These are phyloP conservation scores for Calycopis cecrops DNA, from an alignment of 1,140 invertebrate genomes.

Conservation along the genomic window DNA sequence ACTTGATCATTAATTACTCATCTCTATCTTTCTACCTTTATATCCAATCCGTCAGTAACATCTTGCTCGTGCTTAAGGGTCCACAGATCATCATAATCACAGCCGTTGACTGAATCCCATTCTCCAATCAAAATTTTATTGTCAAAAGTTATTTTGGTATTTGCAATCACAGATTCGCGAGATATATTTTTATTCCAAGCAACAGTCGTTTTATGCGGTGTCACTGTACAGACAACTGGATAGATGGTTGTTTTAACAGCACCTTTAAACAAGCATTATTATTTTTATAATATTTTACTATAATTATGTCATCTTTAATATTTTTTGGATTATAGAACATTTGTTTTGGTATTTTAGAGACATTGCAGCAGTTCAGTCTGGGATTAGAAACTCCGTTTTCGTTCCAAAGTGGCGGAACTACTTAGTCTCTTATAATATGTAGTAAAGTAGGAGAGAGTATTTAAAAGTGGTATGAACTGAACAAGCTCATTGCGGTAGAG, in stretches of 20 bases:
- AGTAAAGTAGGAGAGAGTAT: too few species aligned
- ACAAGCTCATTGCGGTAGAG: not conserved
- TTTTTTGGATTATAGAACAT: too few species aligned
- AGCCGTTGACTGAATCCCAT: slow-evolving; percentile 46
- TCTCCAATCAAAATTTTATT: slow-evolving; percentile 33
- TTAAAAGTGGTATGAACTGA: not conserved
- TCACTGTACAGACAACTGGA: slow-evolving; percentile 60
- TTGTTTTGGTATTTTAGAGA: too few species aligned
- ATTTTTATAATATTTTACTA: not conserved
- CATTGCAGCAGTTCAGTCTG: too few species aligned
- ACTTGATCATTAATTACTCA: too few species aligned
- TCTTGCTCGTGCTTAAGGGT: slow-evolving; percentile 38
- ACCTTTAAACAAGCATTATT: slow-evolving; percentile 31
- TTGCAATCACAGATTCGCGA: slow-evolving; percentile 38
- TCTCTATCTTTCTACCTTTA: slow-evolving; percentile 37
- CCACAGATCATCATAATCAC: slow-evolving; percentile 55
- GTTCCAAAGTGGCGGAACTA: too few species aligned
- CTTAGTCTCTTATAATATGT: too few species aligned
- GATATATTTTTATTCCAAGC: slow-evolving; percentile 66
- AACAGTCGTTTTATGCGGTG: slow-evolving; percentile 54
- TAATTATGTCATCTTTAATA: too few species aligned
- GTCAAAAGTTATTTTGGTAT: slow-evolving; percentile 36
- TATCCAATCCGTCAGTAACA: slow-evolving; percentile 33
- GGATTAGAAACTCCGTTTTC: too few species aligned
- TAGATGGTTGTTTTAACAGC: slow-evolving; percentile 60